phyloP scores from a whole-genome alignment of 2,113 vertebrate genomes.

The Lota lota region DNA sequence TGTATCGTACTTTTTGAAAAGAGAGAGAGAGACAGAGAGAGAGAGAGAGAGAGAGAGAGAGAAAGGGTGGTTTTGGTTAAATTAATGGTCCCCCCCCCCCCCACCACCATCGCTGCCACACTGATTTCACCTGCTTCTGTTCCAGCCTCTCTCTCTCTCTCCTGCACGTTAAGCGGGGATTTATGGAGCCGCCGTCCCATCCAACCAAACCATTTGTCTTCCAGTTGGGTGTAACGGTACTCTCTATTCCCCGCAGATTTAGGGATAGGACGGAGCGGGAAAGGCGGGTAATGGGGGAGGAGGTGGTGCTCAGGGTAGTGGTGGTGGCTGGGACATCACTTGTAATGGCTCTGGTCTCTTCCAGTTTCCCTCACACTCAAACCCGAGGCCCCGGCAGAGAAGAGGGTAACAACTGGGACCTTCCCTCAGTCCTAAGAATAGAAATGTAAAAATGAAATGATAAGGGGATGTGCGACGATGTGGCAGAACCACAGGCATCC shows the following conservation, averaged over 20 bases:
- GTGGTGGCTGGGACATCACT: slow-evolving; percentile 38
- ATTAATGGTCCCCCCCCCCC: slow-evolving; percentile 12
- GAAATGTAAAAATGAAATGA: slow-evolving; percentile 51
- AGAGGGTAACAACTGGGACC: slow-evolving; percentile 1
- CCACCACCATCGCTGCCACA: slow-evolving; percentile 9
- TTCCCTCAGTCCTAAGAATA: slow-evolving; percentile 48
- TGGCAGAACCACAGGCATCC: slow-evolving; percentile 23
- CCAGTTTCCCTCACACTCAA: slow-evolving; percentile 60
- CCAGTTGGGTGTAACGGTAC: slow-evolving; percentile 72
- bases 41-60: too few species aligned
- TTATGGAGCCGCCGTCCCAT: slow-evolving; percentile 69
- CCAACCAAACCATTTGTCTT: slow-evolving; percentile 75
- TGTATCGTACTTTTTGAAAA: too few species aligned
- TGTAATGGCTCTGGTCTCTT: slow-evolving; percentile 46
- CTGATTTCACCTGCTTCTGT: background rate
- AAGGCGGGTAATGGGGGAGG: slow-evolving; percentile 21
- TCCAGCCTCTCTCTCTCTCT: background rate
- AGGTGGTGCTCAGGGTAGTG: background rate
- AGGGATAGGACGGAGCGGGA: slow-evolving; percentile 46
- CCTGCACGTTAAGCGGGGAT: slow-evolving; percentile 63
- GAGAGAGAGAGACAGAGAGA: too few species aligned
- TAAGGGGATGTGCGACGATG: slow-evolving; percentile 32
- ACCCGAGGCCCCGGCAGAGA: too few species aligned
- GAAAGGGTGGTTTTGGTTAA: background rate
- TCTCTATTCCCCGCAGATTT: slow-evolving; percentile 73